Percentiles rank a stretch among this genome's conserved stretches.
phyloP scores from a whole-genome alignment of 1,140 invertebrate genomes.

The Papilio dardanus region DNA sequence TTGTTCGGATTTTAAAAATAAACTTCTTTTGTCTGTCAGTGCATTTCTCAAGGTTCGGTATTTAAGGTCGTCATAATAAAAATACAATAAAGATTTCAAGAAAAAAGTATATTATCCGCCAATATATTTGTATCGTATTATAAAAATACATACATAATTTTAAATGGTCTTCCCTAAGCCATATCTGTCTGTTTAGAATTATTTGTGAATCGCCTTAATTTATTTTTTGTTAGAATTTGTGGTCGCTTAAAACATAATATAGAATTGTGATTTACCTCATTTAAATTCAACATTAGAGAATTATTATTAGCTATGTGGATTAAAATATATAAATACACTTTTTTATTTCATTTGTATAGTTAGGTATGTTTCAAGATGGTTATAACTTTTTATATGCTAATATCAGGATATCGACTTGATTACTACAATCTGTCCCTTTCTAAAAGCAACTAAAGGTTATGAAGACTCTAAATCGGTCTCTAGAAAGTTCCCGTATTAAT shows the following conservation, averaged over 20 bases:
- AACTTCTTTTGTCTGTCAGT: constrained; percentile 49
- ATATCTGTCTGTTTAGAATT: not conserved
- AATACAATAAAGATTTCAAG: constrained; percentile 7
- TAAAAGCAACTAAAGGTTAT: not conserved
- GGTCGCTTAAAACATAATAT: not conserved
- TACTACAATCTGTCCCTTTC: constrained; percentile 3
- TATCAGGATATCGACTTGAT: not conserved
- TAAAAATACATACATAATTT: not conserved
- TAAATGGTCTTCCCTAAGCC: too few species aligned
- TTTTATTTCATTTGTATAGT: too few species aligned
- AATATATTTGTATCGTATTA: not conserved
- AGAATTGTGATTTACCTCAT: too few species aligned
- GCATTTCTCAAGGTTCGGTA: constrained; percentile 26
- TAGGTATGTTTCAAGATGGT: too few species aligned
- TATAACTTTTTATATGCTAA: too few species aligned
- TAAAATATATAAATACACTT: too few species aligned
- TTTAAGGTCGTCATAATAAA: constrained; percentile 27
- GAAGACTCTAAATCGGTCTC: not conserved
- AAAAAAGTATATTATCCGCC: not conserved
- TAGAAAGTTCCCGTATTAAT: not conserved
- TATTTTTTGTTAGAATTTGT: not conserved
- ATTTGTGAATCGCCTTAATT: not conserved
- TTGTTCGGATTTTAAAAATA: constrained; percentile 54
- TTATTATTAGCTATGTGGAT: too few species aligned
- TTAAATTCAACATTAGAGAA: too few species aligned